phyloP scores from a whole-genome alignment of 2,113 vertebrate species.

The Ellobius talpinus region DNA sequence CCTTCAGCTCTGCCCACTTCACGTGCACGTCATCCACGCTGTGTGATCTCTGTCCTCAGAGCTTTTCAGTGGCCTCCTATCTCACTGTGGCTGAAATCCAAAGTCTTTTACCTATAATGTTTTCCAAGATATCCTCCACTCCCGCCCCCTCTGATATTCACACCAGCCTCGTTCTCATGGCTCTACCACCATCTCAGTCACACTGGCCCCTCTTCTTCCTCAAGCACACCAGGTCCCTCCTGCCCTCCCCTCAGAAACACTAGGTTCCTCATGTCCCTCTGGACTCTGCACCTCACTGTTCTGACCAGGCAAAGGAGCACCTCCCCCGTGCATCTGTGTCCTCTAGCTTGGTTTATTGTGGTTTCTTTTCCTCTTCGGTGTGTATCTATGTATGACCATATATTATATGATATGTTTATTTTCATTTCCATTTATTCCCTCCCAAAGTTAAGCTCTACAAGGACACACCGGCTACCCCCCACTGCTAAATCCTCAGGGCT shows the following conservation, averaged over 20 bases:
- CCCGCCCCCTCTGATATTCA: too few relatives aligned
- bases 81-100: neutral
- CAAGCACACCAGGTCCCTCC: neutral
- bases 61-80: neutral
- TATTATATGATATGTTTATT: neutral
- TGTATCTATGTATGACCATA: neutral
- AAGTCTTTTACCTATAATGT: neutral
- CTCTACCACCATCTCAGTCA: too few relatives aligned
- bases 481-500: neutral
- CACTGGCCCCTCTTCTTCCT: neutral
- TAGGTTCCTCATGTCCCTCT: too few relatives aligned
- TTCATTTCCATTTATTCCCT: neutral
- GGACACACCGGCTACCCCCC: neutral
- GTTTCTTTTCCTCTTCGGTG: neutral
- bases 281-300: neutral
- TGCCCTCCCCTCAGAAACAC: neutral
- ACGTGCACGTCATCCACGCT: neutral
- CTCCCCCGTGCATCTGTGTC: neutral
- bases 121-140: neutral
- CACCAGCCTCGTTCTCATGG: neutral
- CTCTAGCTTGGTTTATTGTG: neutral
- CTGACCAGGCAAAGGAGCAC: neutral
- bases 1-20: neutral
- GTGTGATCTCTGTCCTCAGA: neutral
- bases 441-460: neutral